A percentile compares a stretch with the other conserved stretches of the same genome.
Evolutionary conservation across 1,140 invertebrate species (phyloP).

Genomic region (Cardiocondyla obscurior): DNA sequence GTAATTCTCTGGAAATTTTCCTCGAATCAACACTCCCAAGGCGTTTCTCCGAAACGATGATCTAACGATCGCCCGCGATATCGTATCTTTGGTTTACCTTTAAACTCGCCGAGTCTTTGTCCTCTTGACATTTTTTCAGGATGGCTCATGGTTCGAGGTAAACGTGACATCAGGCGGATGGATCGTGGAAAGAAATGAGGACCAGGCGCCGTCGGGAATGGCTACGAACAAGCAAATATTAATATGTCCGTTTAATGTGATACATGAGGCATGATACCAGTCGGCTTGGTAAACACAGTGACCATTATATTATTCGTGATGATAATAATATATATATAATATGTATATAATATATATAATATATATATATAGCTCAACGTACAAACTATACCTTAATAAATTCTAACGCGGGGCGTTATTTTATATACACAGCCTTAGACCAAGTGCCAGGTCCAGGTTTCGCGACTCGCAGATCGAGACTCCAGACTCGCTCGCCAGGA

Average conservation of each 20-base stretch:
- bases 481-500: conserved; percentile 4
- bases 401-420: conserved; percentile 62
- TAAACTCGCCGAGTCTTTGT: neutral
- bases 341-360: conserved; percentile 52
- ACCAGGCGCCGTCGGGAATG: neutral
- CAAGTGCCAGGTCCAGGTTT: conserved; percentile 12
- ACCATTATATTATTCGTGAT: conserved; percentile 64
- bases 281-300: conserved; percentile 61
- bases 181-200: neutral
- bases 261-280: conserved; percentile 64
- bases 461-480: neutral
- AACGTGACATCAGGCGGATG: neutral
- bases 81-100: neutral
- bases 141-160: neutral
- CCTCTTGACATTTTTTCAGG: neutral
- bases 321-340: conserved; percentile 54
- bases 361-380: conserved; percentile 71
- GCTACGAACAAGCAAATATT: conserved; percentile 64
- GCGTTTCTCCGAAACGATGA: too few relatives aligned
- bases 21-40: too few relatives aligned
- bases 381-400: conserved; percentile 76
- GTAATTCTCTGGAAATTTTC: neutral
- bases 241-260: conserved; percentile 60
- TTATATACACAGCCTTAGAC: conserved; percentile 71
- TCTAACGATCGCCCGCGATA: too few relatives aligned